These are phyloP conservation scores for Danio kyathit DNA, from an alignment of 2,797 vertebrate species.

Conservation along the genomic window DNA sequence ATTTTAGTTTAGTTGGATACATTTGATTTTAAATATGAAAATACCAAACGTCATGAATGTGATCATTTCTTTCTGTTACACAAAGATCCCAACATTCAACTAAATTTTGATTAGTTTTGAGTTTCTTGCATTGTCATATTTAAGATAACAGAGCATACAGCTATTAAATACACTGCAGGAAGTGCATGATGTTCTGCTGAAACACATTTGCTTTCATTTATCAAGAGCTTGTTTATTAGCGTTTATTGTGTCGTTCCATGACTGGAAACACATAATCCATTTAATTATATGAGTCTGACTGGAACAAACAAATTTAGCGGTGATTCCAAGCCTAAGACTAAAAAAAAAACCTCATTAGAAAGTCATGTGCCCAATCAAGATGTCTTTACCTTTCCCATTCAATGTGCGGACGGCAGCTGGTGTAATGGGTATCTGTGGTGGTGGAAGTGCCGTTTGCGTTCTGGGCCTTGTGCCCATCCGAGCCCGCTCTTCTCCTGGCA, in stretches of 20 bases:
- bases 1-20: not conserved
- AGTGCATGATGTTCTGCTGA: not conserved
- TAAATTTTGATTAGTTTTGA: not conserved
- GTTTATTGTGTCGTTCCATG: not conserved
- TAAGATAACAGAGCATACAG: not conserved
- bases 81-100: not conserved
- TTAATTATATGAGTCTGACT: not conserved
- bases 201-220: conserved; percentile 30
- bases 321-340: not conserved
- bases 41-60: no score
- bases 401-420: conserved; percentile 84
- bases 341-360: not conserved
- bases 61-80: not conserved
- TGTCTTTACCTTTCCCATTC: conserved; percentile 86
- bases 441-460: conserved; percentile 79
- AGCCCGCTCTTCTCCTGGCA: conserved; percentile 91
- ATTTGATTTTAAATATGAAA: not conserved
- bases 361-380: not conserved
- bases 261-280: conserved; percentile 7
- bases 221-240: conserved; percentile 1
- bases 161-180: not conserved
- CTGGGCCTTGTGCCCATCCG: conserved; percentile 94
- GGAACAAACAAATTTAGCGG: not conserved
- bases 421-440: conserved; percentile 82
- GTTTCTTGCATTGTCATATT: not conserved